Conservation (phyloP, 2,888 invertebrate species). For the Conomelus anceps region DNA sequence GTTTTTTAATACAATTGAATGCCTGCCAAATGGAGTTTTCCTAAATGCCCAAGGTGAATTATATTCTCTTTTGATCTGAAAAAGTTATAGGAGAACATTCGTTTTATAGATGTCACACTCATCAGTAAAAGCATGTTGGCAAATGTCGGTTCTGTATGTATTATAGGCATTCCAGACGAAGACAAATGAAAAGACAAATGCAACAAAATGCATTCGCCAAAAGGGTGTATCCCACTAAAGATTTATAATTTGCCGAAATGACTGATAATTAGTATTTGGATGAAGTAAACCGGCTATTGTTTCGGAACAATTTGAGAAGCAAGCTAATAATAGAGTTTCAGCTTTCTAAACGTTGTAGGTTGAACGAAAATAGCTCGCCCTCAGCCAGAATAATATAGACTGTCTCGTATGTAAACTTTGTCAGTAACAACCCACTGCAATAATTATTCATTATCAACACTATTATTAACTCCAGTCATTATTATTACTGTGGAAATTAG, state of each 20-base stretch:
- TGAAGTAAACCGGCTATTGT: not conserved
- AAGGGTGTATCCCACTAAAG: not conserved
- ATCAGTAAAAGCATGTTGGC: too few species aligned
- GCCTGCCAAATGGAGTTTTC: not conserved
- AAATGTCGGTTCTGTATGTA: not conserved
- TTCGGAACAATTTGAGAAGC: not conserved
- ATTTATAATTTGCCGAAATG: not conserved
- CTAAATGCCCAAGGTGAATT: not conserved
- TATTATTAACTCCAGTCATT: not conserved
- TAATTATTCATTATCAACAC: not conserved
- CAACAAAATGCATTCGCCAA: not conserved
- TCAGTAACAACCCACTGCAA: not conserved
- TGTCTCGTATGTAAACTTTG: not conserved
- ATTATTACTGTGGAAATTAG: not conserved
- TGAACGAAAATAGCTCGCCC: not conserved
- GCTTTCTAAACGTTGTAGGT: not conserved
- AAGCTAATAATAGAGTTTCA: not conserved
- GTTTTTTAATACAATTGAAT: not conserved
- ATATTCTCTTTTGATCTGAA: not conserved
- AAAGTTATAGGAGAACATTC: not conserved
- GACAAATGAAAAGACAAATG: not conserved
- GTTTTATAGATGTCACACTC: not conserved
- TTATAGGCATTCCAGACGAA: not conserved
- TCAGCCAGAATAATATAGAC: not conserved
- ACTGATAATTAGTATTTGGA: not conserved